Base-by-base conservation (phyloP, 2,113 vertebrate genomes). In the Sorex fumeus region DNA sequence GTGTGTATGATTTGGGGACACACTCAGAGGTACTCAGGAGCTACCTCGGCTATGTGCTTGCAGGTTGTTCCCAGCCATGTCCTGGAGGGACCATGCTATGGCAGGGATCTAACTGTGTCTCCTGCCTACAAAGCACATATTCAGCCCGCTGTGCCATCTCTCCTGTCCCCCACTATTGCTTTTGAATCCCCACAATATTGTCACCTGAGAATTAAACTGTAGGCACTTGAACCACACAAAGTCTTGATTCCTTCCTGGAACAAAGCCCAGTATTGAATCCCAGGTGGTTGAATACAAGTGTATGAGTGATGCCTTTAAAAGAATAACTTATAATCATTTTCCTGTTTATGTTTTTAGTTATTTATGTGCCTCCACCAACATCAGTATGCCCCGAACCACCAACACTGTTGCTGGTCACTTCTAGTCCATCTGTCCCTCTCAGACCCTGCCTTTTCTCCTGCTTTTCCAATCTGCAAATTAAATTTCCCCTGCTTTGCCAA, bases 381-480 rank as follows among this genome's bases (percentile, higher is more conserved):
- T 6, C 27, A 66, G 9, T 27, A 66, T 66, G 25, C 64, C 25
- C 25, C 64, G 3, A 66, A 30, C 1, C 64, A 66, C 64, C 57
- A 66, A 8, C 28, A 66, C 64, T 30, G 57, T 66, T 30, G 8
- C 30, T 12, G 18, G 28, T 30, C 64, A 28, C 18, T 10, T 66
- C 28, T 28, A 66, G 9, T 28, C 64, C 15, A 13, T 18, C 53
- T 57, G 53, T 19, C 6, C 19, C 53, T 57, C 18, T 21, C 19
- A 15, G 11, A 18, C 53, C 53, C 53, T 13, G 21, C 19, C 19
- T 9, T 6, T 13, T n/a, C 67, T 13, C 13, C 66, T 75, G 5
- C 30, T 50, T 64, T 72, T 64, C 62, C 27, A 43, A 77, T 81
- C 57, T 72, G 45, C 67, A 82, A 75, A 82, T 82, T 85, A 91